phyloP scores from a whole-genome alignment of 2,797 vertebrate species.

The Alectoris magna region DNA sequence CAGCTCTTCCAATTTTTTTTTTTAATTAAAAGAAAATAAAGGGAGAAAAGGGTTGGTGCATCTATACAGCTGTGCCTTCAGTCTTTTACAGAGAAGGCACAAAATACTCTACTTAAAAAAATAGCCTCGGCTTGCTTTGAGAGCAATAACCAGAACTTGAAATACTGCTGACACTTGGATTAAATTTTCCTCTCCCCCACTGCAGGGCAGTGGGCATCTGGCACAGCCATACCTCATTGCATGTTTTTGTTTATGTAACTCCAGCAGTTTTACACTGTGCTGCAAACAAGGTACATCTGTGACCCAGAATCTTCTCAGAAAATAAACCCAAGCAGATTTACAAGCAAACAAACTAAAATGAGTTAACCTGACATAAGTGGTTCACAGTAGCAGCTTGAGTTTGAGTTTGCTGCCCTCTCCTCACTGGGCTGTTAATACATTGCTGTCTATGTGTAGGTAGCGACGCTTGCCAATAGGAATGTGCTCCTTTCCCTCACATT shows the following conservation, averaged over 20 bases:
- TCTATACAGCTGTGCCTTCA: background rate
- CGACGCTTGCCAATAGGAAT: rapidly evolving
- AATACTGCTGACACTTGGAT: background rate
- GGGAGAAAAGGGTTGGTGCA: background rate
- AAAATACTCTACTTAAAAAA: background rate
- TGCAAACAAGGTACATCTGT: background rate
- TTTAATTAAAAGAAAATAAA: background rate
- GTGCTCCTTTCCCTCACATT: background rate
- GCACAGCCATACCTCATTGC: background rate
- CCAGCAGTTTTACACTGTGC: background rate
- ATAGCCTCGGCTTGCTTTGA: background rate
- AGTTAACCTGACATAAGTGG: background rate
- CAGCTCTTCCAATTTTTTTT: background rate
- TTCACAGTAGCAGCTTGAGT: background rate
- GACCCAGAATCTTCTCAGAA: constrained; percentile 16
- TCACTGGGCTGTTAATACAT: background rate
- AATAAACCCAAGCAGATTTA: background rate
- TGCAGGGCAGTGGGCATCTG: background rate
- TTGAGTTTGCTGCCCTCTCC: background rate
- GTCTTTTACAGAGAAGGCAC: background rate
- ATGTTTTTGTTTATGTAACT: background rate
- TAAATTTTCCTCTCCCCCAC: background rate
- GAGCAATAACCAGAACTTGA: background rate
- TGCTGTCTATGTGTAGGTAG: background rate
- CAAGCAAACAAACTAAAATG: background rate